These are phyloP conservation scores for Oxyura jamaicensis DNA, from an alignment of 2,113 vertebrate genomes.

Conservation along the genomic window DNA sequence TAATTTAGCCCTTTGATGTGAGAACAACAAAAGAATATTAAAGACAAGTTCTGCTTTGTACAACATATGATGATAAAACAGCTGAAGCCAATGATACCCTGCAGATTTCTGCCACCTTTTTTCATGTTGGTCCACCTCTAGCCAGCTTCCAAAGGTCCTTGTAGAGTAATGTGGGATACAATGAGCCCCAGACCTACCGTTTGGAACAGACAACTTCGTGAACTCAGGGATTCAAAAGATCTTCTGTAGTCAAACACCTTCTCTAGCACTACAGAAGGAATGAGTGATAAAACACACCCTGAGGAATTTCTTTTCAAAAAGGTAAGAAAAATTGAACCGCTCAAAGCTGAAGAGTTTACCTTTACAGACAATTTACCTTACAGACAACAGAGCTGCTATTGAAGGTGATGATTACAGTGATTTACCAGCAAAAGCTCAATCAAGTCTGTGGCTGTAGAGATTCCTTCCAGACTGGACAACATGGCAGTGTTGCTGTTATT, in stretches of 20 bases:
- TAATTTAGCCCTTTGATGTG: constrained; percentile 38
- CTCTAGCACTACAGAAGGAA: neutral
- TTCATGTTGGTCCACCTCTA: neutral
- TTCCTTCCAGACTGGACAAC: neutral
- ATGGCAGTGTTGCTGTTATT: neutral
- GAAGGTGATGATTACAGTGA: constrained; percentile 16
- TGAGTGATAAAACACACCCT: neutral
- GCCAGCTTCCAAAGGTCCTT: neutral
- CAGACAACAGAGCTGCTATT: neutral
- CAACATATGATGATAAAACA: neutral
- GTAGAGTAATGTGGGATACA: neutral
- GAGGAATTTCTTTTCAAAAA: neutral
- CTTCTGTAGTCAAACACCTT: neutral
- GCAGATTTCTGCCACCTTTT: neutral
- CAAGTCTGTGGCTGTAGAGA: neutral
- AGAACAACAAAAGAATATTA: constrained; percentile 24
- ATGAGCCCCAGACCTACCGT: neutral
- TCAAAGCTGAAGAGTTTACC: neutral
- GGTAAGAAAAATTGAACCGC: neutral
- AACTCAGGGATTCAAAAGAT: neutral
- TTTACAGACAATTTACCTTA: neutral
- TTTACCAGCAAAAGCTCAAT: constrained; percentile 34
- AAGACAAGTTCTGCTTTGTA: constrained; percentile 7
- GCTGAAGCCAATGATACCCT: neutral
- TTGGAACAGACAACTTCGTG: neutral